Percentiles rank a stretch among this genome's conserved stretches.
These are phyloP conservation scores for Dromas ardeola DNA, from an alignment of 2,113 vertebrate species.

Conservation along the genomic window DNA sequence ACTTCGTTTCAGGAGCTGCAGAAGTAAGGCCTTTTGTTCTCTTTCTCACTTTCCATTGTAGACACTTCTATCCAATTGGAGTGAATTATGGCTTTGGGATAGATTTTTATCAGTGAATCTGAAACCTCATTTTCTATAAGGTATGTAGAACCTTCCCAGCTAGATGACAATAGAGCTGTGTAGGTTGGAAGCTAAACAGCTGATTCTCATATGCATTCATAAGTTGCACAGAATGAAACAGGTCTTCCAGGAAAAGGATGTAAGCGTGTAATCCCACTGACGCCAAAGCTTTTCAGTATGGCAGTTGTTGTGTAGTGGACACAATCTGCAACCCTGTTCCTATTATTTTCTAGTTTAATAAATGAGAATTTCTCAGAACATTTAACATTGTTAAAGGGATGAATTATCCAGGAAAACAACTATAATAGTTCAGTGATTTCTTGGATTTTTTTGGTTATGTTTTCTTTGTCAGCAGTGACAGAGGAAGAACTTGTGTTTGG, in stretches of 20 bases:
- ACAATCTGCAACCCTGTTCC: background rate
- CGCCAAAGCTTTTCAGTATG: background rate
- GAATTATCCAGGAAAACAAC: background rate
- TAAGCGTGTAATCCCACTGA: background rate
- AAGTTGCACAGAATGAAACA: background rate
- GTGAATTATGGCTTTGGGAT: background rate
- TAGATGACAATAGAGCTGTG: background rate
- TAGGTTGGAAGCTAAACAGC: background rate
- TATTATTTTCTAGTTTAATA: background rate
- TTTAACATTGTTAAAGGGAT: background rate
- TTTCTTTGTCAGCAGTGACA: background rate
- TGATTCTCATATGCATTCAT: background rate
- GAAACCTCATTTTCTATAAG: background rate
- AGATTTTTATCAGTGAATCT: background rate
- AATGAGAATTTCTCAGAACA: background rate
- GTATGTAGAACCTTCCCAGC: background rate
- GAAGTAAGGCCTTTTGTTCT: background rate
- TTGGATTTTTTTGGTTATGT: background rate
- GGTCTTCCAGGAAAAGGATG: background rate
- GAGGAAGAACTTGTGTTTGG: background rate
- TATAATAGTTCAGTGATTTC: background rate
- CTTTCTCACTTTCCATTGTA: slow-evolving; percentile 12
- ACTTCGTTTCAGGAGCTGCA: background rate
- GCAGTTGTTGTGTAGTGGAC: background rate
- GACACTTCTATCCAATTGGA: background rate